Percentiles rank a stretch among this genome's conserved stretches.
Evolutionary conservation across 1,140 invertebrate species (phyloP).

Genomic region (Hesperophylax magnus): DNA sequence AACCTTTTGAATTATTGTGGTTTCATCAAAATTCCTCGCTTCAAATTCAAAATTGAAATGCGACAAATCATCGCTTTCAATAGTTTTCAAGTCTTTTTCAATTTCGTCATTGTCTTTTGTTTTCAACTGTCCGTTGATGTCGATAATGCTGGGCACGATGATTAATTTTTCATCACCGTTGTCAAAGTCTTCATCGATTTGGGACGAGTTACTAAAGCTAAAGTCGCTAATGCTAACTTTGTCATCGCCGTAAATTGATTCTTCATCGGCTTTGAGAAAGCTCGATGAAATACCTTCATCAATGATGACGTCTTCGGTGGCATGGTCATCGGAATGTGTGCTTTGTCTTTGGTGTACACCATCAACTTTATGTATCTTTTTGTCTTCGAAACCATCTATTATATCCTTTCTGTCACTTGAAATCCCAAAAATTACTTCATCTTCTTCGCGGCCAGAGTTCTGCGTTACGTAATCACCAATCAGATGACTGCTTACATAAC

Average conservation of each 20-base stretch:
- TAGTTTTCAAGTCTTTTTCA: conserved; percentile 39
- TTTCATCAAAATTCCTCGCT: conserved; percentile 15
- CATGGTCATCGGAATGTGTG: background rate
- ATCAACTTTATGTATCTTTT: conserved; percentile 6
- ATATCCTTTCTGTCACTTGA: no score
- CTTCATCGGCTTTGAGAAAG: background rate
- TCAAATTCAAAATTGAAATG: conserved; percentile 44
- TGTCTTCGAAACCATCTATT: background rate
- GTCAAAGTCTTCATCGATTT: conserved; percentile 25
- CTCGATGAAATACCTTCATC: background rate
- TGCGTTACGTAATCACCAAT: background rate
- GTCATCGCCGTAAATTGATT: conserved; percentile 2
- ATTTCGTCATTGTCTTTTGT: conserved; percentile 21
- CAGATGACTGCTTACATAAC: background rate
- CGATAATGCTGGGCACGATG: conserved; percentile 46
- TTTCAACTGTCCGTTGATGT: background rate
- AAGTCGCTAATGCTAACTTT: conserved; percentile 28
- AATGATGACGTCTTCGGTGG: background rate
- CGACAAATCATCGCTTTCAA: conserved; percentile 37
- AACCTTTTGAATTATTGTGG: background rate
- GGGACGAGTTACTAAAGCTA: conserved; percentile 12
- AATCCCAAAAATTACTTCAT: no score
- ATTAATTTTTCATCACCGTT: conserved; percentile 45
- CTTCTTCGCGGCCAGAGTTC: no score
- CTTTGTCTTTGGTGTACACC: conserved; percentile 4